Conservation (phyloP, 2,113 vertebrate genomes). For the Leptocoma aspasia region DNA sequence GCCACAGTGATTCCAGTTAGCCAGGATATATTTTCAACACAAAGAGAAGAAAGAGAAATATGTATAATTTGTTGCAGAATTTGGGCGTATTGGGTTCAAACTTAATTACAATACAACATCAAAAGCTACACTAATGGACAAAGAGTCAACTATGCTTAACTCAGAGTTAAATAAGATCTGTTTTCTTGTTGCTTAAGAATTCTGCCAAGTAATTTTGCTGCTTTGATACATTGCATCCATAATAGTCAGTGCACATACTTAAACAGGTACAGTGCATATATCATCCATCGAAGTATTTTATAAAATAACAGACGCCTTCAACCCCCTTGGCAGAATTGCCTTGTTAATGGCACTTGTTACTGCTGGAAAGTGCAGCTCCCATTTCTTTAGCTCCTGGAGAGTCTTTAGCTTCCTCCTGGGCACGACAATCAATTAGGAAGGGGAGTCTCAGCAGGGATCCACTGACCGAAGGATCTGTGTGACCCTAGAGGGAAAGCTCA, state of each 20-base stretch:
- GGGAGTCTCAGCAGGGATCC: background rate
- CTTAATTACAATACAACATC: constrained; percentile 55
- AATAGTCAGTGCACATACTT: background rate
- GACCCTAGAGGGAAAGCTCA: background rate
- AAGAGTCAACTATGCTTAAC: constrained; percentile 32
- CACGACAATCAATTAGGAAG: background rate
- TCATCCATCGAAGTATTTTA: constrained; percentile 26
- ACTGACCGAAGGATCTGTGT: background rate
- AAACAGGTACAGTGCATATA: background rate
- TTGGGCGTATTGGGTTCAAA: constrained; percentile 13
- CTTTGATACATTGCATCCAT: constrained; percentile 22
- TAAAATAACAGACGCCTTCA: constrained; percentile 31
- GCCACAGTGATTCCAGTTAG: constrained; percentile 58
- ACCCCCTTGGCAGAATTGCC: constrained; percentile 36
- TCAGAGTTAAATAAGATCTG: constrained; percentile 28
- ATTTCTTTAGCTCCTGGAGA: constrained; percentile 28
- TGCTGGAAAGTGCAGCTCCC: constrained; percentile 19
- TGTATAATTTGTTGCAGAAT: constrained; percentile 50
- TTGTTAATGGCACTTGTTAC: constrained; percentile 47
- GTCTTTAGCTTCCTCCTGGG: constrained; percentile 40
- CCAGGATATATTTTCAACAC: constrained; percentile 45
- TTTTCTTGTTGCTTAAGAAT: constrained; percentile 7
- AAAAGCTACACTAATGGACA: constrained; percentile 40
- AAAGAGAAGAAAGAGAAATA: constrained; percentile 49
- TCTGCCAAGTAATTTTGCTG: constrained; percentile 28